phyloP scores from a whole-genome alignment of 2,113 vertebrate species.

The Atlantisia rogersi region DNA sequence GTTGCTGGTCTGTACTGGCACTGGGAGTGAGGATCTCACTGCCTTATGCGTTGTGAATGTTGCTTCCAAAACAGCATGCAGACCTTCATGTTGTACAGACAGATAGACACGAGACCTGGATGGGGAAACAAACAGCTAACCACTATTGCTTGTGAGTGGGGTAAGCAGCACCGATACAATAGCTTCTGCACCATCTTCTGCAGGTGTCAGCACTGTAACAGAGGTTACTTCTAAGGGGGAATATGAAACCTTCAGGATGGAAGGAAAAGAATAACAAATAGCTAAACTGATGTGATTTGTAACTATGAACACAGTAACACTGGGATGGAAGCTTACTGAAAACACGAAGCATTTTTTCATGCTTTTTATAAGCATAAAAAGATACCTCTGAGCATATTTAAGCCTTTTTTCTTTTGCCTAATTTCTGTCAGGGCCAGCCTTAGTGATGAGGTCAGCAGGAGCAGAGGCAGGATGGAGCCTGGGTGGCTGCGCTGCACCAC shows the following conservation, averaged over 20 bases:
- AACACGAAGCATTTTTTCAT: neutral
- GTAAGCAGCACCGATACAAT: neutral
- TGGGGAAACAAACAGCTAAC: neutral
- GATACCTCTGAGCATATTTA: neutral
- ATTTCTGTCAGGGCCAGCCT: neutral
- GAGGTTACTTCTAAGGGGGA: neutral
- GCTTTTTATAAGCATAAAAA: neutral
- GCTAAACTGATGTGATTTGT: neutral
- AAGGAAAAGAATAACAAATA: neutral
- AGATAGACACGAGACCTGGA: neutral
- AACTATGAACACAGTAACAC: neutral
- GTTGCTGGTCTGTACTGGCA: neutral
- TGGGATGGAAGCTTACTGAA: neutral
- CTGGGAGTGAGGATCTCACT: neutral
- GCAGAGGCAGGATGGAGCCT: neutral
- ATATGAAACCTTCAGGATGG: neutral
- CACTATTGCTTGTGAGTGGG: fast-evolving
- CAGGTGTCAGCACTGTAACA: neutral
- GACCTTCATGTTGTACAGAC: neutral
- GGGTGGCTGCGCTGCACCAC: too few species aligned
- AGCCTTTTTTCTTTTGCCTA: neutral
- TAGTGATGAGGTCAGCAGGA: neutral
- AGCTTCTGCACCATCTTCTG: neutral
- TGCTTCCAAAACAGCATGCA: neutral
- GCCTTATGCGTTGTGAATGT: neutral